phyloP scores from a whole-genome alignment of 2,888 invertebrate species.

The Epsilonema sp. region DNA sequence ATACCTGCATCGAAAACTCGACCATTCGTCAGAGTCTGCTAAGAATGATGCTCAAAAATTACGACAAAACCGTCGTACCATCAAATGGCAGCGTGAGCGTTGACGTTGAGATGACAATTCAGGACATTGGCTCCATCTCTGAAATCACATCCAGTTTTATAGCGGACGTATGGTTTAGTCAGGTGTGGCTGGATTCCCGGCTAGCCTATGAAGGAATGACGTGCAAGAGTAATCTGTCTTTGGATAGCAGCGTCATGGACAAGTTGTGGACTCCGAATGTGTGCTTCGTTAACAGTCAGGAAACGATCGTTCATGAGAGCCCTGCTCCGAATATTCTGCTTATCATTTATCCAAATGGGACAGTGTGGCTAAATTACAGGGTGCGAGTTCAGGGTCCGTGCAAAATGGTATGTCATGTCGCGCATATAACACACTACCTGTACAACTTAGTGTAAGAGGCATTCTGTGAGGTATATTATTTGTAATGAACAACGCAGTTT shows the following conservation, averaged over 20 bases:
- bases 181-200: constrained; percentile 4
- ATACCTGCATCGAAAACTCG: too few species aligned
- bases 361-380: constrained; percentile 8
- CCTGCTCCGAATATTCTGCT: constrained; percentile 5
- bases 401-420: too few species aligned
- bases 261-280: constrained; percentile 7
- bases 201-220: not conserved
- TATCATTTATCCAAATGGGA: constrained; percentile 7
- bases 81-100: too few species aligned
- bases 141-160: not conserved
- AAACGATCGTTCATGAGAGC: not conserved
- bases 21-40: too few species aligned
- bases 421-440: too few species aligned
- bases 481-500: too few species aligned
- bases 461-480: too few species aligned
- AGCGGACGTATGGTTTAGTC: constrained; percentile 7
- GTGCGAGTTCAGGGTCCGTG: constrained; percentile 2
- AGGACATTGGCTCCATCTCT: constrained; percentile 2
- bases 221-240: constrained; percentile 4
- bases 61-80: too few species aligned
- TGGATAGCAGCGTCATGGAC: not conserved
- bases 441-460: too few species aligned
- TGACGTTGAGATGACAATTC: constrained; percentile 7
- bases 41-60: too few species aligned
- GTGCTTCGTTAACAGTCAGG: constrained; percentile 4